These are phyloP conservation scores for Tiliacea citrago DNA, from an alignment of 2,888 invertebrate species.

Conservation along the genomic window DNA sequence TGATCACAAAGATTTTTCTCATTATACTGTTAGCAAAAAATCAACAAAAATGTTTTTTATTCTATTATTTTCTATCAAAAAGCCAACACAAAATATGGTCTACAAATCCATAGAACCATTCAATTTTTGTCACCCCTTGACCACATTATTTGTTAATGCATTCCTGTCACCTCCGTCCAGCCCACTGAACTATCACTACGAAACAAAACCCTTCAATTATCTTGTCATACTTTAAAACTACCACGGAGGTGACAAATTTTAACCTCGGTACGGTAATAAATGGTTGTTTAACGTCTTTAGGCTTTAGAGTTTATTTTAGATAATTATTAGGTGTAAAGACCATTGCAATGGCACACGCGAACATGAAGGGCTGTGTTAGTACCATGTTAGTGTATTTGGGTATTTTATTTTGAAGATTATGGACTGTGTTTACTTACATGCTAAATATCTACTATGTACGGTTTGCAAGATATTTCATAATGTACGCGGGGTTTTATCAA, in stretches of 20 bases:
- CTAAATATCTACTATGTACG: no score
- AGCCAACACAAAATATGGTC: not conserved
- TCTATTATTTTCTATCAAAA: not conserved
- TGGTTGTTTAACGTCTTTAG: conserved; percentile 15
- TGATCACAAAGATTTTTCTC: not conserved
- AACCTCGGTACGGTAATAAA: conserved; percentile 11
- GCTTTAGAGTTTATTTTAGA: conserved; percentile 22
- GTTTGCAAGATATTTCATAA: no score
- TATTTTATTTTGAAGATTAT: not conserved
- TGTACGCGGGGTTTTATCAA: no score
- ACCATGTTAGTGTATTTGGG: not conserved
- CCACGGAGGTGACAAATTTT: conserved; percentile 60
- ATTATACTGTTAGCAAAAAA: not conserved
- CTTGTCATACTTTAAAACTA: conserved; percentile 54
- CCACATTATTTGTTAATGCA: conserved; percentile 43
- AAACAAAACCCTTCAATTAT: conserved; percentile 54
- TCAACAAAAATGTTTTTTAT: no score
- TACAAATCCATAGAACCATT: conserved; percentile 5
- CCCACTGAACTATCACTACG: conserved; percentile 32
- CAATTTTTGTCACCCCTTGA: conserved; percentile 28
- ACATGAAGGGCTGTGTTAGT: not conserved
- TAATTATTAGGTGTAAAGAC: conserved; percentile 13
- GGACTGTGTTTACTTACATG: no score
- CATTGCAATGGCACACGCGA: conserved; percentile 1
- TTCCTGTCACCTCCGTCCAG: conserved; percentile 45